Conservation (phyloP, 2,113 vertebrate species). For the Ciconia boyciana region DNA sequence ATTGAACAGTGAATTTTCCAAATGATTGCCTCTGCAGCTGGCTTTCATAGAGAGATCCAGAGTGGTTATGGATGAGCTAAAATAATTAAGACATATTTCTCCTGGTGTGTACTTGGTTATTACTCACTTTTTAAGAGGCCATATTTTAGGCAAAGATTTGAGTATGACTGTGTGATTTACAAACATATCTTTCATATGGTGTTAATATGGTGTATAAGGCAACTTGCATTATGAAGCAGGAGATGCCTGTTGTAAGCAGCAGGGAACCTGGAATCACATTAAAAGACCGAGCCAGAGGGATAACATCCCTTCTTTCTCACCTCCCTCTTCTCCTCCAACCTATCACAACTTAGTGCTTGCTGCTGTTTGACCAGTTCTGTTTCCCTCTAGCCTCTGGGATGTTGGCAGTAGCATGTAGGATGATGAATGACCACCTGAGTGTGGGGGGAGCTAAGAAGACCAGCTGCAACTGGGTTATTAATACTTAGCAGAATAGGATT, state of each 20-base stretch:
- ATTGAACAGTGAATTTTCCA: slow-evolving; percentile 50
- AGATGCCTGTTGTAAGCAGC: not conserved
- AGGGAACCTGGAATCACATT: not conserved
- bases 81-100: slow-evolving; percentile 64
- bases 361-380: not conserved
- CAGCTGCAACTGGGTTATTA: not conserved
- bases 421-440: not conserved
- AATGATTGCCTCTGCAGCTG: slow-evolving; percentile 65
- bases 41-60: slow-evolving; percentile 54
- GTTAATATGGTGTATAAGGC: not conserved
- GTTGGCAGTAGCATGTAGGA: not conserved
- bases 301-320: not conserved
- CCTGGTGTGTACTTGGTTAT: slow-evolving; percentile 18
- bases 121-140: slow-evolving; percentile 32
- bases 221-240: not conserved
- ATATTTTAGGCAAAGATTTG: slow-evolving; percentile 46
- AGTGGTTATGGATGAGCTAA: slow-evolving; percentile 58
- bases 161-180: not conserved
- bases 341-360: not conserved
- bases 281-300: not conserved
- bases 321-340: not conserved
- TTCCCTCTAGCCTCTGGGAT: not conserved
- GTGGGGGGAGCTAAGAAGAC: not conserved
- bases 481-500: not conserved
- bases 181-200: not conserved